Evolutionary conservation across 1,140 invertebrate genomes (phyloP), one percentile per base, ranked within the genome.

Genomic region (Diachasmimorpha longicaudata): DNA sequence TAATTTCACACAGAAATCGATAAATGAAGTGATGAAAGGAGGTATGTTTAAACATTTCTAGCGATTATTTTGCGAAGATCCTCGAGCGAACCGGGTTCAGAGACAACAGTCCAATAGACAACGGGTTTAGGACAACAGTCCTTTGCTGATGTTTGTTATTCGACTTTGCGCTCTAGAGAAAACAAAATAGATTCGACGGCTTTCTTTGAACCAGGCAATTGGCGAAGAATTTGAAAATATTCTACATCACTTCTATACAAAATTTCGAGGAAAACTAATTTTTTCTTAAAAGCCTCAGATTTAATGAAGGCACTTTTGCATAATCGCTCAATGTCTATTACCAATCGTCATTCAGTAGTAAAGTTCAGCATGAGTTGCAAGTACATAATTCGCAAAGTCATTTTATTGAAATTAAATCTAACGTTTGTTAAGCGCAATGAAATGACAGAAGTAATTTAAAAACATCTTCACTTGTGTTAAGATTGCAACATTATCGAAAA

Each of bases 251-350:
- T 52, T 52, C 14, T 6, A 6, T 16, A 52, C 39, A 52, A 52
- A 52, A 52, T 52, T 52, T 16, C 14, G 48, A 52, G 2, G 4
- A 52, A 16, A 52, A n/a, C 16, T 52, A 76, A 75, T 78, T 77
- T 79, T 75, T 70, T 63, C 58, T 68, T 80, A 76, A 81, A 74
- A 83, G 80, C 78, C 72, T 81, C 75, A 78, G 76, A 76, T 81
- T 84, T 81, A 69, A 68, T 79, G 81, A 85, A 86, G 85, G 85
- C 85, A 86, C 85, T 86, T 86, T 82, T 77, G 79, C 70, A 82
- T 78, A 81, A 80, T 80, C 72, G 76, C 21, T 31, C 42, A 52
- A 23, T 52, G 81, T 82, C 80, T 76, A 74, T 80, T 79, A 52
- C 6, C 9, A n/a, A 52, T 16, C 48, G 48, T 9, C 14, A 52